Percentiles rank a stretch among this genome's conserved stretches.
These are phyloP conservation scores for Orthonychiurus folsomi DNA, from an alignment of 2,888 invertebrate genomes.

Conservation along the genomic window DNA sequence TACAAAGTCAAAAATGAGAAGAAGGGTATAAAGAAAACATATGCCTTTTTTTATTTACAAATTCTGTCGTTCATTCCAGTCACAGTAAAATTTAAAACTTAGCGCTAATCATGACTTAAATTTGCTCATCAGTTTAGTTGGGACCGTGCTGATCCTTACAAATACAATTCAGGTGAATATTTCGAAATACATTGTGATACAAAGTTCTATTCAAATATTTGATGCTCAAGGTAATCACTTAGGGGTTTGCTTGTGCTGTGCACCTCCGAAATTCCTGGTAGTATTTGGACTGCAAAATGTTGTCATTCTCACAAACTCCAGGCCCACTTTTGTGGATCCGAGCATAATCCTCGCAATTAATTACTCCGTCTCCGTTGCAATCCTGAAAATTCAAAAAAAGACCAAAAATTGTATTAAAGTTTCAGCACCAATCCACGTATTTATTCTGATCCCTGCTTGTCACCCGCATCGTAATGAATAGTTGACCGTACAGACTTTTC, in stretches of 20 bases:
- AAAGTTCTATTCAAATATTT: not conserved
- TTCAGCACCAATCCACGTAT: not conserved
- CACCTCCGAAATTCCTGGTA: slow-evolving; percentile 27
- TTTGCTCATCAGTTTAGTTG: no score
- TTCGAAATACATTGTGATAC: no score
- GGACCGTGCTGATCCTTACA: no score
- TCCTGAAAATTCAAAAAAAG: slow-evolving; percentile 21
- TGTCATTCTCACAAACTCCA: slow-evolving; percentile 17
- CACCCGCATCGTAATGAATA: no score
- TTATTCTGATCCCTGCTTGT: not conserved
- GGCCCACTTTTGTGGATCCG: slow-evolving; percentile 33
- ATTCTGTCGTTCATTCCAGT: no score
- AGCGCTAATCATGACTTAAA: no score
- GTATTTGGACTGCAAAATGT: slow-evolving; percentile 21
- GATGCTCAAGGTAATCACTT: slow-evolving; percentile 7
- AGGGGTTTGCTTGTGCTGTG: slow-evolving; percentile 21
- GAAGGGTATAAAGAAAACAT: no score
- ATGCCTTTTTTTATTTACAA: no score
- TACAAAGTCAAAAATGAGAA: no score
- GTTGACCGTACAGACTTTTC: no score
- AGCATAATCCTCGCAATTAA: slow-evolving; percentile 34
- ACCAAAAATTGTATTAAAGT: not conserved
- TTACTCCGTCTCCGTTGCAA: slow-evolving; percentile 33
- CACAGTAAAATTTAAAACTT: no score
- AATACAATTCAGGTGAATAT: no score